A percentile compares a stretch with the other conserved stretches of the same genome.
These are phyloP conservation scores for Drosophila tripunctata DNA, from an alignment of 2,888 invertebrate genomes.

Conservation along the genomic window DNA sequence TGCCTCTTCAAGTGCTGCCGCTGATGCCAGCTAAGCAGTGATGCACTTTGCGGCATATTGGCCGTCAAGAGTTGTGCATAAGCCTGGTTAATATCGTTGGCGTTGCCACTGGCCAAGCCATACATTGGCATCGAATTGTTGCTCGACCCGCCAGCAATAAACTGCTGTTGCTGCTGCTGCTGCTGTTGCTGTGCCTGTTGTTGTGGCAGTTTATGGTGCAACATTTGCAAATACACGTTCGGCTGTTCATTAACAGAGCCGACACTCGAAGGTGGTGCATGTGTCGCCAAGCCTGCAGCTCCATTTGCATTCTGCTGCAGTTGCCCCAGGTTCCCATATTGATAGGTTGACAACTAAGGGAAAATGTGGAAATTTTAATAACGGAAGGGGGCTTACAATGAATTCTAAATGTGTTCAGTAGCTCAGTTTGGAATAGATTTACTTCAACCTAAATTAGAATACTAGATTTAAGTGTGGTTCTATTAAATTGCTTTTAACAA, in stretches of 20 bases:
- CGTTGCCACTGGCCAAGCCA: constrained; percentile 3
- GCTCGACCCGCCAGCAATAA: constrained; percentile 15
- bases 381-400: too few species aligned
- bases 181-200: constrained; percentile 29
- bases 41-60: constrained; percentile 30
- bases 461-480: too few species aligned
- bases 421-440: too few species aligned
- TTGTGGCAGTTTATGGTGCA: constrained; percentile 32
- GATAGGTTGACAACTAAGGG: not conserved
- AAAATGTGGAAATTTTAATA: too few species aligned
- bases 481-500: too few species aligned
- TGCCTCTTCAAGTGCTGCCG: constrained; percentile 16
- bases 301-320: not conserved
- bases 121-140: constrained; percentile 26
- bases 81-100: constrained; percentile 5
- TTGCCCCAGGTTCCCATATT: not conserved
- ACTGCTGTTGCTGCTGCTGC: constrained; percentile 34
- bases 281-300: not conserved
- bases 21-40: constrained; percentile 27
- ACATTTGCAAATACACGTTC: constrained; percentile 21
- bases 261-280: not conserved
- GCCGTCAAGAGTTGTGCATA: constrained; percentile 36
- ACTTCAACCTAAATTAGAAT: too few species aligned
- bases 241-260: constrained; percentile 9
- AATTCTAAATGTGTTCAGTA: too few species aligned